Conservation (phyloP, 1,140 invertebrate genomes). For the Drosophila suzukii region DNA sequence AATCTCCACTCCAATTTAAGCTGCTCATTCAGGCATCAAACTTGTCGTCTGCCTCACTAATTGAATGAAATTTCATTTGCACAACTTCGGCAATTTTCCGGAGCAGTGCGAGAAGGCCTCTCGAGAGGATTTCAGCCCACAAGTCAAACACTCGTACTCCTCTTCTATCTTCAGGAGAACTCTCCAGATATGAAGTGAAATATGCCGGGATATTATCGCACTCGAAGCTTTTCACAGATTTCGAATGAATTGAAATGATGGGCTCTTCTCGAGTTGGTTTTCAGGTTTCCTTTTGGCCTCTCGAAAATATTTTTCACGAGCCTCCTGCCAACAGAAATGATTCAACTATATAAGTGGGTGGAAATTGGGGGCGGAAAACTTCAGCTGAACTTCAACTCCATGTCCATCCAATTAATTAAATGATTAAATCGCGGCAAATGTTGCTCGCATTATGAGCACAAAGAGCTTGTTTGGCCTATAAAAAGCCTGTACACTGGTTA, state of each 20-base stretch:
- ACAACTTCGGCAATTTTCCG: conserved; percentile 16
- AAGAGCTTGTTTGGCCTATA: conserved; percentile 16
- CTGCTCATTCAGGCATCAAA: conserved; percentile 28
- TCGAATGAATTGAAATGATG: conserved; percentile 10
- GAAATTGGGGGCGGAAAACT: conserved; percentile 18
- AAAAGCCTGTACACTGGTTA: conserved; percentile 14
- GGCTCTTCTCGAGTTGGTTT: conserved; percentile 16
- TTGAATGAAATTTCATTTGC: conserved; percentile 51
- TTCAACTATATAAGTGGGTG: not conserved
- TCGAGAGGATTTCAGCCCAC: not conserved
- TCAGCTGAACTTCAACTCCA: conserved; percentile 34
- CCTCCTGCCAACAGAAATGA: conserved; percentile 7
- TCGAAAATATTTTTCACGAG: conserved; percentile 28
- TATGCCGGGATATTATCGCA: conserved; percentile 28
- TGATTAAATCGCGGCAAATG: conserved; percentile 54
- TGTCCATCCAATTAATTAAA: conserved; percentile 52
- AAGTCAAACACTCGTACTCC: conserved; percentile 1
- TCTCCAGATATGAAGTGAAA: conserved; percentile 30
- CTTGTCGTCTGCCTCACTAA: conserved; percentile 38
- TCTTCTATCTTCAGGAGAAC: conserved; percentile 1
- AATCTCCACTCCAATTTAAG: not conserved
- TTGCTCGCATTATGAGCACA: conserved; percentile 33
- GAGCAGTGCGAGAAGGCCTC: not conserved
- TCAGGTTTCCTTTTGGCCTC: conserved; percentile 16
- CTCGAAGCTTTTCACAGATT: conserved; percentile 30